Conservation (phyloP, 2,113 vertebrate genomes). For the Sturnira hondurensis region DNA sequence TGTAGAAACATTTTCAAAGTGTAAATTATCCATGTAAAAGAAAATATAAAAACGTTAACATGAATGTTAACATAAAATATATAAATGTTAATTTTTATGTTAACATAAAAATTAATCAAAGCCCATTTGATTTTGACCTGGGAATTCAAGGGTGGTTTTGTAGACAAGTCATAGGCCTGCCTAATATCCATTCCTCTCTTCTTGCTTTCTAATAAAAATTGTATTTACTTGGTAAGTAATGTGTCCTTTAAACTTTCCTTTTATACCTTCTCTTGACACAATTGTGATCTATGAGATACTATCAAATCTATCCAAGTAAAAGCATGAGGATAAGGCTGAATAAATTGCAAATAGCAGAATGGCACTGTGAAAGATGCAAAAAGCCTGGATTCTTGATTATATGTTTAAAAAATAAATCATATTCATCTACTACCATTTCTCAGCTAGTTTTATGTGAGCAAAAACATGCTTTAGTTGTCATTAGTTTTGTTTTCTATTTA, state of each 20-base stretch:
- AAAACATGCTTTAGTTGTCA: not conserved
- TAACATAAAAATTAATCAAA: not conserved
- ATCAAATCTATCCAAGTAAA: not conserved
- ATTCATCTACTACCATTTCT: not conserved
- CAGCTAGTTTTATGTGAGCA: not conserved
- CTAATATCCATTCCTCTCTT: not conserved
- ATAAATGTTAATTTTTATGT: no score
- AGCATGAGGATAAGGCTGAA: not conserved
- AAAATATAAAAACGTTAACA: not conserved
- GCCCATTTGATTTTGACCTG: not conserved
- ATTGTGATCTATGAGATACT: not conserved
- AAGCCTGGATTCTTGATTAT: not conserved
- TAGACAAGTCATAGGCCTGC: not conserved
- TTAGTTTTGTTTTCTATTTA: not conserved
- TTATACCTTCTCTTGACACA: not conserved
- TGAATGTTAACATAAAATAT: conserved; percentile 12
- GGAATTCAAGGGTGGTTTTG: not conserved
- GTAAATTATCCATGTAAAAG: not conserved
- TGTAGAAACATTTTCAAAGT: not conserved
- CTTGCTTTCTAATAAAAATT: not conserved
- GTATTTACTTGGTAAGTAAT: not conserved
- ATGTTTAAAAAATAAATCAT: not conserved
- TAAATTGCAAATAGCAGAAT: not conserved
- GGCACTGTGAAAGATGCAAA: not conserved
- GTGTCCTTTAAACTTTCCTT: not conserved